Percentiles rank a stretch among this genome's conserved stretches.
Evolutionary conservation across 2,113 vertebrate genomes (phyloP).

Genomic region (Podarcis raffonei): DNA sequence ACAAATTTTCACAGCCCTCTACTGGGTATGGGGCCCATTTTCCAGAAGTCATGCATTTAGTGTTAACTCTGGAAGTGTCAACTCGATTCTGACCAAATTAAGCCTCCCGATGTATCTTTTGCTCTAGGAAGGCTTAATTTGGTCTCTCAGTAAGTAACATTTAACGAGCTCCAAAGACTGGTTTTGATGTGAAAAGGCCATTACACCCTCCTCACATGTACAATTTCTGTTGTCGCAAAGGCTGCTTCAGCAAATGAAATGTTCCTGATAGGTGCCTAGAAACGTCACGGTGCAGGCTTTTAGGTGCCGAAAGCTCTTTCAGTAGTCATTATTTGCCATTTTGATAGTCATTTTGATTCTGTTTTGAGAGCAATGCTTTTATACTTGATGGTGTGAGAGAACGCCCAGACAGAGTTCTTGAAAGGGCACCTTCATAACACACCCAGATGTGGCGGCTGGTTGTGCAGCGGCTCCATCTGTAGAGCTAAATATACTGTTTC

Average conservation of each 20-base stretch:
- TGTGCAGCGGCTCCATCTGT: background rate
- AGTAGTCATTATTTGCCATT: background rate
- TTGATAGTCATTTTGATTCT: background rate
- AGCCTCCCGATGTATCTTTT: too few relatives aligned
- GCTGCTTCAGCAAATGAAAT: slow-evolving; percentile 38
- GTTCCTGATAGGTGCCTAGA: slow-evolving; percentile 33
- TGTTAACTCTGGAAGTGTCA: too few relatives aligned
- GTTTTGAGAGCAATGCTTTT: background rate
- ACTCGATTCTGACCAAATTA: too few relatives aligned
- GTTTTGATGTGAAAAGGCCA: background rate
- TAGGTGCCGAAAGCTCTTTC: slow-evolving; percentile 31
- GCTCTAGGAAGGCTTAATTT: too few relatives aligned
- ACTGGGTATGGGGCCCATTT: too few relatives aligned
- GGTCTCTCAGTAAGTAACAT: background rate
- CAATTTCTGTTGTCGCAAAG: background rate
- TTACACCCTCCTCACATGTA: slow-evolving; percentile 15
- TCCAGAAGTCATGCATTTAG: too few relatives aligned
- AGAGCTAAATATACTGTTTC: background rate
- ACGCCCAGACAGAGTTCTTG: background rate
- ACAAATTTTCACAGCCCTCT: too few relatives aligned
- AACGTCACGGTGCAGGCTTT: slow-evolving; percentile 43
- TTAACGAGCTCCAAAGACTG: background rate
- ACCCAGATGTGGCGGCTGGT: background rate
- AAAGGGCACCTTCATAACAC: background rate
- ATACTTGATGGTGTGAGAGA: background rate